Evolutionary conservation across 2,888 invertebrate species (phyloP), one percentile per base, ranked within the genome.

Genomic region (Ectobius pallidus): DNA sequence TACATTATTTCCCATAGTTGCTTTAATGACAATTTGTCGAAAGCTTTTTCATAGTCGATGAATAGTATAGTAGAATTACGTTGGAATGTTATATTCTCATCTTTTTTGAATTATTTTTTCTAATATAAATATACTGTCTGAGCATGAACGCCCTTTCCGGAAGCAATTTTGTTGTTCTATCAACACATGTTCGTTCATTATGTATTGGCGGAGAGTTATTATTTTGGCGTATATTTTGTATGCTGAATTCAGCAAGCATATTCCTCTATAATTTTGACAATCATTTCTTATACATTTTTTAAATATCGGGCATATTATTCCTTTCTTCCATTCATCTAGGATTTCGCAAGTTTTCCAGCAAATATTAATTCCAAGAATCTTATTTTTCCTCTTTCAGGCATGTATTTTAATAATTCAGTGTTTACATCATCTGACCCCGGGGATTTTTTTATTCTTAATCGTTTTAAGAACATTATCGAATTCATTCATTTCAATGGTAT

Each of bases 301-400:
- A 49, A 49, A 49, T 49, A 58, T 58, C 7, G 58, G n/a, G n/a
- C n/a, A 58, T 58, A 58, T 14, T 11, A 22, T 22, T 58, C 58
- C 6, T 58, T 9, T 58, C 9, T 27, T 22, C 58, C 58, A 58
- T 58, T 14, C 58, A 4, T 58, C 58, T 14, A 25, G 58, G 11
- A 58, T 27, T 27, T 22, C 25, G 25, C n/a, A 58, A 9, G 30
- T 58, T 18, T 27, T 58, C 58, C 58, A 58, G 25, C 58, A 58
- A 49, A 49, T 58, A 27, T 18, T 22, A 58, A 58, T 58, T 20
- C 6, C 14, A 39, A 39, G n/a, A 52, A 18, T 20, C 52, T 52
- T n/a, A 6, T 7, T n/a, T 52, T 39, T 39, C 6, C 14, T 9
- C 14, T 39, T n/a, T n/a, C n/a, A n/a, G n/a, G n/a, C n/a, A n/a